These are phyloP conservation scores for Apis dorsata DNA, from an alignment of 1,140 invertebrate genomes.

Conservation along the genomic window DNA sequence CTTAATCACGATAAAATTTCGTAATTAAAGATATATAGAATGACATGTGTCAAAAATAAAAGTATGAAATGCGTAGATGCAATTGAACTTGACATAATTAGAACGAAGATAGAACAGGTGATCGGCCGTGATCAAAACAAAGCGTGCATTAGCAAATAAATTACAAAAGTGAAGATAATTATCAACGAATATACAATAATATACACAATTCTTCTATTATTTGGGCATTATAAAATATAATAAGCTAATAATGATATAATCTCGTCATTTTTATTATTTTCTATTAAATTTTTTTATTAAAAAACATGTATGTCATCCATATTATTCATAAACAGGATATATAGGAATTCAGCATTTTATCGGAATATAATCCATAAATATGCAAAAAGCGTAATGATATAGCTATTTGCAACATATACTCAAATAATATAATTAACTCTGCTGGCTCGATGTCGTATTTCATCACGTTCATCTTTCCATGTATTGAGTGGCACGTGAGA, in stretches of 20 bases:
- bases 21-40: background rate
- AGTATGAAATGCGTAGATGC: background rate
- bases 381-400: background rate
- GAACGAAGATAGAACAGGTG: slow-evolving; percentile 11
- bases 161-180: background rate
- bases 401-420: too few relatives aligned
- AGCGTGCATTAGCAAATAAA: slow-evolving; percentile 7
- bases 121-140: slow-evolving; percentile 36
- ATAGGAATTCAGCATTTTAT: background rate
- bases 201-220: background rate
- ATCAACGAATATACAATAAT: too few relatives aligned
- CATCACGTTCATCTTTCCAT: background rate
- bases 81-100: slow-evolving; percentile 36
- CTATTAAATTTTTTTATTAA: background rate
- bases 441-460: slow-evolving; percentile 13
- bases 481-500: background rate
- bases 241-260: background rate
- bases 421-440: slow-evolving; percentile 18
- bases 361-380: background rate
- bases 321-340: background rate
- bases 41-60: slow-evolving; percentile 10
- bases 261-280: background rate
- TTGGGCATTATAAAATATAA: background rate
- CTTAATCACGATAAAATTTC: background rate
- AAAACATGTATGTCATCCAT: background rate